These are phyloP conservation scores for Callithrix jacchus DNA, from an alignment of 2,113 vertebrate species.

Conservation along the genomic window DNA sequence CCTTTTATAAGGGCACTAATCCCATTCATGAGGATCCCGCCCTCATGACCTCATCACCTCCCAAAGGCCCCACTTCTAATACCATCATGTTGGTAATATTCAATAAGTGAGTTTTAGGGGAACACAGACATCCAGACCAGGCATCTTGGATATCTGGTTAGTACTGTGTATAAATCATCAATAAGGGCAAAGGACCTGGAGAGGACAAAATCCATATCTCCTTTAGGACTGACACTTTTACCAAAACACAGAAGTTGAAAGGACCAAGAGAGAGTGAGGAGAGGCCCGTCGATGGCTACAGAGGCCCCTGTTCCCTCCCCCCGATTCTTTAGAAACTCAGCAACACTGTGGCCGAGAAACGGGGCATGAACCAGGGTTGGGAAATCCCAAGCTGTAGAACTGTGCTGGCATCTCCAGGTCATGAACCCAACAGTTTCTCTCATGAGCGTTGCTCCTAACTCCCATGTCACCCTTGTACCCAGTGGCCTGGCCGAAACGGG, in stretches of 20 bases:
- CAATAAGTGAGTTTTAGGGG: not conserved
- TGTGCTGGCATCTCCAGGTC: not conserved
- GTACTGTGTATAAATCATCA: not conserved
- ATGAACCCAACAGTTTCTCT: fast-evolving
- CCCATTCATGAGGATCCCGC: fast-evolving
- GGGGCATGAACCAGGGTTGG: fast-evolving
- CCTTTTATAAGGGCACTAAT: not conserved
- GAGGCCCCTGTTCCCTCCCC: fast-evolving
- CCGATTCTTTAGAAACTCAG: not conserved
- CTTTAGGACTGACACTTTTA: not conserved
- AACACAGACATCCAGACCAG: not conserved
- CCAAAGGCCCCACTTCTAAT: fast-evolving
- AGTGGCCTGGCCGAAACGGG: not conserved
- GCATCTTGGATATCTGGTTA: not conserved
- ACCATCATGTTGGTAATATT: too few species aligned
- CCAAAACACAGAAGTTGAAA: not conserved
- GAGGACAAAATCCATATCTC: too few species aligned
- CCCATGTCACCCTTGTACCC: not conserved
- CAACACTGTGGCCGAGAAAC: fast-evolving
- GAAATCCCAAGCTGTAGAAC: not conserved
- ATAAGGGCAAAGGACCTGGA: too few species aligned
- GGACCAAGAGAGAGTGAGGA: fast-evolving
- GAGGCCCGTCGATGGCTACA: fast-evolving
- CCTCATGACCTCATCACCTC: fast-evolving
- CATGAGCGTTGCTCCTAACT: fast-evolving